Conservation (phyloP, 1,140 invertebrate genomes). For the Drosophila mojavensis region DNA sequence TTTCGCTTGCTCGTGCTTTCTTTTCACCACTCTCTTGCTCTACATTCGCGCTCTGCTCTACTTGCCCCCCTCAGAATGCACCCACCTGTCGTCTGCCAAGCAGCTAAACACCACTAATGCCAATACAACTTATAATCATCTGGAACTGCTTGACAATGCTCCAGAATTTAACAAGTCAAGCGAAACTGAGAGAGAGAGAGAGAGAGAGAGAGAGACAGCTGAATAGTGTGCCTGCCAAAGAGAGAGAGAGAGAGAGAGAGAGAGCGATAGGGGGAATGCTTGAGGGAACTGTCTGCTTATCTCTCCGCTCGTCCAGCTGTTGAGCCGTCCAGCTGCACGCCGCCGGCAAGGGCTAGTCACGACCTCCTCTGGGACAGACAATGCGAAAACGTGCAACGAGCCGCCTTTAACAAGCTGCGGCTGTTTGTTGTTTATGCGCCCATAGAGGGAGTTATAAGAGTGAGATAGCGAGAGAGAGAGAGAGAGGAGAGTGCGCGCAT, state of each 20-base stretch:
- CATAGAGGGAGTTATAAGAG: background rate
- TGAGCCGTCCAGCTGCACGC: slow-evolving; percentile 51
- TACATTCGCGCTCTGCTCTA: background rate
- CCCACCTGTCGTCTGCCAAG: slow-evolving; percentile 62
- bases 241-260: background rate
- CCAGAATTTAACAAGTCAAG: slow-evolving; percentile 64
- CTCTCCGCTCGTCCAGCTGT: slow-evolving; percentile 38
- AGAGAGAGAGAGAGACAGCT: too few relatives aligned
- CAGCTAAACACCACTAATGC: slow-evolving; percentile 65
- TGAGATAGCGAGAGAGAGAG: background rate
- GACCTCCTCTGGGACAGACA: slow-evolving; percentile 35
- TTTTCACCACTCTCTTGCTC: slow-evolving; percentile 2
- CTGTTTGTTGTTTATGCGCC: slow-evolving; percentile 41
- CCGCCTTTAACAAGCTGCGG: slow-evolving; percentile 16
- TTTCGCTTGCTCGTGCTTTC: background rate
- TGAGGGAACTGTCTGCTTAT: slow-evolving; percentile 33
- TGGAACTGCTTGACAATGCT: slow-evolving; percentile 31
- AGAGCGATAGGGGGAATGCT: slow-evolving; percentile 4
- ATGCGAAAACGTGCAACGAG: slow-evolving; percentile 48
- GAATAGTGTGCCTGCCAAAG: too few relatives aligned
- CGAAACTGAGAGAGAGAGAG: background rate
- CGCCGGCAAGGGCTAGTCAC: slow-evolving; percentile 68
- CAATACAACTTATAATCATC: slow-evolving; percentile 66
- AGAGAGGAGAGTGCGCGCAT: slow-evolving; percentile 18
- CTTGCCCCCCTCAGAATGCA: slow-evolving; percentile 34